Evolutionary conservation across 2,113 vertebrate species (phyloP).

Genomic region (Struthidea cinerea): DNA sequence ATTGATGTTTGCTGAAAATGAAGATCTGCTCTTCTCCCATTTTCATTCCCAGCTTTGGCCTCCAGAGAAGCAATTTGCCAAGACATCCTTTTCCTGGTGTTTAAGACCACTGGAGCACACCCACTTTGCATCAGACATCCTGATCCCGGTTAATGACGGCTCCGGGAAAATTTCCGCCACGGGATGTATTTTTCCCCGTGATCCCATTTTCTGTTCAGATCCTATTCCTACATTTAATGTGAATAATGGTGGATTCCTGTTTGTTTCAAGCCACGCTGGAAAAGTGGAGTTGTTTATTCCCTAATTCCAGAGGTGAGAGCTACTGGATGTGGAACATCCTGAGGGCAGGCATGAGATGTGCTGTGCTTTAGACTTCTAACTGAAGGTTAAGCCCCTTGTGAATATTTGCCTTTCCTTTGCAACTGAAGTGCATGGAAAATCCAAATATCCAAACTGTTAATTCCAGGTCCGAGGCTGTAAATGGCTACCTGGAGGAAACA

Average conservation of each 20-base stretch:
- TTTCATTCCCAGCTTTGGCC: slow-evolving; percentile 26
- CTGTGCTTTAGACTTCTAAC: not conserved
- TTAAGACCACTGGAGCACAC: slow-evolving; percentile 11
- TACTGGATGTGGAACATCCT: not conserved
- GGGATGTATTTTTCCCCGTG: slow-evolving; percentile 22
- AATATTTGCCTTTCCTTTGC: not conserved
- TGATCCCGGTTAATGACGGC: not conserved
- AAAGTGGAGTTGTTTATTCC: not conserved
- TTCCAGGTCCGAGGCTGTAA: not conserved
- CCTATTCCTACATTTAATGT: not conserved
- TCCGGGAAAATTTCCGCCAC: slow-evolving; percentile 1
- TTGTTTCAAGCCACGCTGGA: not conserved
- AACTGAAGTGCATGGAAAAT: not conserved
- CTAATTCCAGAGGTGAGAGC: not conserved
- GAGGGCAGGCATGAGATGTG: not conserved
- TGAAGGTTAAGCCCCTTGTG: not conserved
- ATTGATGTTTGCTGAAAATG: slow-evolving; percentile 49
- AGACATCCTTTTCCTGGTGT: not conserved
- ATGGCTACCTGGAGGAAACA: not conserved
- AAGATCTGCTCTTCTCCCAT: slow-evolving; percentile 35
- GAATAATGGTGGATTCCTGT: not conserved
- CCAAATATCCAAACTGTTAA: not conserved
- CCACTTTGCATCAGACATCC: not conserved
- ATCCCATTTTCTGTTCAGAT: slow-evolving; percentile 9
- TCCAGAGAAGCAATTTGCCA: slow-evolving; percentile 42